phyloP scores from a whole-genome alignment of 2,797 vertebrate species.

The Tiaroga cobitis region DNA sequence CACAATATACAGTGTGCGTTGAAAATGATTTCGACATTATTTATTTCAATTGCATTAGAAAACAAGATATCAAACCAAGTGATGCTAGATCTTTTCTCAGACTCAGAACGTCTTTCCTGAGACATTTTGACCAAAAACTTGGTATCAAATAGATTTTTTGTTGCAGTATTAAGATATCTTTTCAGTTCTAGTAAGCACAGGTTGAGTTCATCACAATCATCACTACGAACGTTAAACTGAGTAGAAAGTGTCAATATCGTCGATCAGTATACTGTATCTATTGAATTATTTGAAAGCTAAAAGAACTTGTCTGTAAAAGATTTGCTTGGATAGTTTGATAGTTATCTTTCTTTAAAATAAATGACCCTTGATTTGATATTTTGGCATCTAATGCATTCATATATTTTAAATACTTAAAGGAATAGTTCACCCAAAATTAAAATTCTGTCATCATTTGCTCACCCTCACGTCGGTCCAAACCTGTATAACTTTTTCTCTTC shows the following conservation, averaged over 20 bases:
- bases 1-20: not conserved
- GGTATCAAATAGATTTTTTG: not conserved
- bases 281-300: not conserved
- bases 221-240: no score
- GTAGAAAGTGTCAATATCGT: no score
- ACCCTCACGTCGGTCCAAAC: not conserved
- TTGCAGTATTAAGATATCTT: not conserved
- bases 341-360: not conserved
- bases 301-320: not conserved
- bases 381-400: not conserved
- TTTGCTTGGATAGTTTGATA: not conserved
- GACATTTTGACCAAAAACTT: not conserved
- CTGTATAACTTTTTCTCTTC: not conserved
- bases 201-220: no score
- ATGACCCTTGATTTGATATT: no score
- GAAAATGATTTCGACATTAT: not conserved
- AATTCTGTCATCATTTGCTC: not conserved
- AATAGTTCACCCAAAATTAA: not conserved
- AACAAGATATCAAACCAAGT: not conserved
- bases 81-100: not conserved
- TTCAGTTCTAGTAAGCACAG: not conserved
- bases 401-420: not conserved
- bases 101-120: not conserved
- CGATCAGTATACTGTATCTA: no score
- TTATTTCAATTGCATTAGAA: not conserved